phyloP scores from a whole-genome alignment of 1,140 invertebrate genomes.

The Microplitis mediator region DNA sequence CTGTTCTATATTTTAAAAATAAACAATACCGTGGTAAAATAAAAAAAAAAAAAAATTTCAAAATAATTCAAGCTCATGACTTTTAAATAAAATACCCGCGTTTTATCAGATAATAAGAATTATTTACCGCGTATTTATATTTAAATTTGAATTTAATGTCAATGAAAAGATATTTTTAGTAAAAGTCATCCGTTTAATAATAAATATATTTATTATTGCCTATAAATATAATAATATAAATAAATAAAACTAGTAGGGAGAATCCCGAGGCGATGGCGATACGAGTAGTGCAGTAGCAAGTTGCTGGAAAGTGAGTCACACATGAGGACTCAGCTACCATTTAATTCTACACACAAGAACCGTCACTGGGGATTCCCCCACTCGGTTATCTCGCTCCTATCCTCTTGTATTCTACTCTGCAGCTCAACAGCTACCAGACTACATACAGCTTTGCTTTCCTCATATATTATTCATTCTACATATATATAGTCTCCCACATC shows the following conservation, averaged over 20 bases:
- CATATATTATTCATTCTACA: slow-evolving; percentile 12
- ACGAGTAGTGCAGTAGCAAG: slow-evolving; percentile 9
- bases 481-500: slow-evolving; percentile 28
- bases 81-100: too few relatives aligned
- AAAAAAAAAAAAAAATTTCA: too few relatives aligned
- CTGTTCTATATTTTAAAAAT: too few relatives aligned
- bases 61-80: too few relatives aligned
- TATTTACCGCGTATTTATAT: too few relatives aligned
- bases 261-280: slow-evolving; percentile 41
- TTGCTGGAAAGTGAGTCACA: slow-evolving; percentile 50
- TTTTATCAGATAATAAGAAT: too few relatives aligned
- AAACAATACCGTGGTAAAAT: too few relatives aligned
- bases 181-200: too few relatives aligned
- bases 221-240: neutral
- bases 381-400: slow-evolving; percentile 13
- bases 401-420: neutral
- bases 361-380: slow-evolving; percentile 29
- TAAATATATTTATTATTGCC: too few relatives aligned
- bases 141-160: too few relatives aligned
- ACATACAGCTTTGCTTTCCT: slow-evolving; percentile 7
- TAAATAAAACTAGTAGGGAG: slow-evolving; percentile 37
- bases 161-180: too few relatives aligned
- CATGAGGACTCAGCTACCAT: slow-evolving; percentile 32
- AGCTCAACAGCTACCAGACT: slow-evolving; percentile 1
- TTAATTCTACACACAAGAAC: slow-evolving; percentile 16